These are phyloP conservation scores for Amphipyra tragopoginis DNA, from an alignment of 2,888 invertebrate genomes.

Conservation along the genomic window DNA sequence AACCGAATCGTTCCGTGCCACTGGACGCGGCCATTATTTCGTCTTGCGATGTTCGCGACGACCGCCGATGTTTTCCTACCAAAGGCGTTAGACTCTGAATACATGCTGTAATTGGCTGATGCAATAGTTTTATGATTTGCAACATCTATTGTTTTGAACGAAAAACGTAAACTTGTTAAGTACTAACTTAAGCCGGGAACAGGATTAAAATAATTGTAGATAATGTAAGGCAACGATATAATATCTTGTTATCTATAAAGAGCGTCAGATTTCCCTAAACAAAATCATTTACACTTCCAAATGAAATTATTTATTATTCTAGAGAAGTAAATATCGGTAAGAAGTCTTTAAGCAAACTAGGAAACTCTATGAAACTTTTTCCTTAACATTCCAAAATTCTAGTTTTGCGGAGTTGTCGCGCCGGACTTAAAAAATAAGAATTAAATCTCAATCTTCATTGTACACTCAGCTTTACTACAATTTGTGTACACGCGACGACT, in stretches of 20 bases:
- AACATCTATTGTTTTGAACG: slow-evolving; percentile 12
- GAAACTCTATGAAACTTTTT: neutral
- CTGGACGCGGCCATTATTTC: slow-evolving; percentile 77
- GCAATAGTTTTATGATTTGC: slow-evolving; percentile 43
- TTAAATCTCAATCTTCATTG: neutral
- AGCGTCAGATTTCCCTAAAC: too few relatives aligned
- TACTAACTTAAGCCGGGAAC: slow-evolving; percentile 6
- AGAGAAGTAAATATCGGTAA: too few relatives aligned
- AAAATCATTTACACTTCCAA: too few relatives aligned
- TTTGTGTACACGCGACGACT: slow-evolving; percentile 67
- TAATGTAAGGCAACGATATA: too few relatives aligned
- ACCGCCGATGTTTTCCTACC: slow-evolving; percentile 47
- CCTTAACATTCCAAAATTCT: neutral
- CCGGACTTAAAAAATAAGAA: neutral
- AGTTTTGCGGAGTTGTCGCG: too few relatives aligned
- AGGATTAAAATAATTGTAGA: too few relatives aligned
- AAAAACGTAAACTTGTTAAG: slow-evolving; percentile 1
- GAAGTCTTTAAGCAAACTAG: too few relatives aligned
- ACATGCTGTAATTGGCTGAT: slow-evolving; percentile 40
- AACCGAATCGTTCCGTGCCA: slow-evolving; percentile 82
- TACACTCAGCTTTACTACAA: slow-evolving; percentile 24
- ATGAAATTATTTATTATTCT: too few relatives aligned
- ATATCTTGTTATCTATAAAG: too few relatives aligned
- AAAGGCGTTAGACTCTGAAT: slow-evolving; percentile 41
- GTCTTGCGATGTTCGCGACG: slow-evolving; percentile 59